Conservation (phyloP, 1,140 invertebrate species). For the Euwallacea fornicatus region DNA sequence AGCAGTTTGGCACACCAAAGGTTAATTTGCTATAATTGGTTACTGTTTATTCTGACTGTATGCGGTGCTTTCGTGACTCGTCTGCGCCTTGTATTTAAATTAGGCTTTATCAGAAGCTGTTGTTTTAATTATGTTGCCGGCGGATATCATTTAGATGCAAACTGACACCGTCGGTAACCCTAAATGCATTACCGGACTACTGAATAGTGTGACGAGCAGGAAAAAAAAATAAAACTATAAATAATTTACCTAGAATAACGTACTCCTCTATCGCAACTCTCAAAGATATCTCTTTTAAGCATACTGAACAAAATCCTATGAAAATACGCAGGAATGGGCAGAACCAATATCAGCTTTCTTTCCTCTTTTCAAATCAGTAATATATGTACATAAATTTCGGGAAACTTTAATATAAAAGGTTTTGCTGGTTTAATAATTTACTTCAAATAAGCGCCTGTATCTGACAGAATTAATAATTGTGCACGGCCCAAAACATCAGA, state of each 20-base stretch:
- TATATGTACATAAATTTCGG: conserved; percentile 19
- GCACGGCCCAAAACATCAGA: conserved; percentile 4
- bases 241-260: too few species aligned
- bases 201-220: not conserved
- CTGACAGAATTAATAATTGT: conserved; percentile 26
- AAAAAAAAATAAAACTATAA: too few species aligned
- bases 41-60: conserved; percentile 13
- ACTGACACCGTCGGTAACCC: not conserved
- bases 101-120: conserved; percentile 20
- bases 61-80: conserved; percentile 18
- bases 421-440: conserved; percentile 18
- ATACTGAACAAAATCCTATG: not conserved
- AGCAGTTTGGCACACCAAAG: conserved; percentile 17
- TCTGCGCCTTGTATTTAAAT: conserved; percentile 21
- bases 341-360: conserved; percentile 2
- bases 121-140: conserved; percentile 21
- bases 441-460: conserved; percentile 17
- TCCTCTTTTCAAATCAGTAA: conserved; percentile 14
- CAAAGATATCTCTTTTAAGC: not conserved
- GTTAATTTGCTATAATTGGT: conserved; percentile 25
- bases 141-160: conserved; percentile 22
- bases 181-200: conserved; percentile 2
- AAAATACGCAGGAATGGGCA: not conserved
- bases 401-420: conserved; percentile 15
- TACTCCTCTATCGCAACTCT: not conserved